Conservation (phyloP, 2,797 vertebrate genomes). For the Protosalanx chinensis region DNA sequence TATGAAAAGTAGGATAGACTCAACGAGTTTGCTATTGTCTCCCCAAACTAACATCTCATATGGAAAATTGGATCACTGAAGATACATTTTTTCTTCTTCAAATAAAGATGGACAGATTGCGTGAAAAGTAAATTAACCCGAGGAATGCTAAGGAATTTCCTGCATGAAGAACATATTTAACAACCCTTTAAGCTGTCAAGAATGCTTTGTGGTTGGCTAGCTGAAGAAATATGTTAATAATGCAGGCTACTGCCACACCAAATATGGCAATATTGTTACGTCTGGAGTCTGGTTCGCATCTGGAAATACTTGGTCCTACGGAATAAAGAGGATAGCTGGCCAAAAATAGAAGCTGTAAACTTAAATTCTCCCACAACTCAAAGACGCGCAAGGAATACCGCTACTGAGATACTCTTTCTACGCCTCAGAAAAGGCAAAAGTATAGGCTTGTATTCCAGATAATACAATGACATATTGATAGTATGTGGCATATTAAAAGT, state of each 20-base stretch:
- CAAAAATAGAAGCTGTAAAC: slow-evolving; percentile 86
- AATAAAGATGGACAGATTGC: slow-evolving; percentile 84
- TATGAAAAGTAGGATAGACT: slow-evolving; percentile 47
- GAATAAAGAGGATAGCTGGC: slow-evolving; percentile 76
- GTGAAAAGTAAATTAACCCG: slow-evolving; percentile 80
- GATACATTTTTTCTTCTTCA: slow-evolving; percentile 62
- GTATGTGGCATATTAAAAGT: background rate
- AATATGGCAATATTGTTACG: slow-evolving; percentile 99
- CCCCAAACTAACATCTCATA: slow-evolving; percentile 64
- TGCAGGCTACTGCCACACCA: slow-evolving; percentile 97
- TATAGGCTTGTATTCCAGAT: background rate
- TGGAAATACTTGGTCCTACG: slow-evolving; percentile 86
- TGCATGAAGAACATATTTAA: slow-evolving; percentile 94
- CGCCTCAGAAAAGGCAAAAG: no score
- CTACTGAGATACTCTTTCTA: background rate
- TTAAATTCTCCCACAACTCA: slow-evolving; percentile 54
- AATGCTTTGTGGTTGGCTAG: slow-evolving; percentile 97
- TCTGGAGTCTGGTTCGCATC: slow-evolving; percentile 93
- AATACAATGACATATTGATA: background rate
- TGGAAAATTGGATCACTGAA: slow-evolving; percentile 77
- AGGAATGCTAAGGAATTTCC: slow-evolving; percentile 91
- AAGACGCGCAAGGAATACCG: slow-evolving; percentile 9
- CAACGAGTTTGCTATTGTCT: slow-evolving; percentile 56
- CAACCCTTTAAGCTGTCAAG: slow-evolving; percentile 93
- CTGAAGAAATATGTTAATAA: slow-evolving; percentile 97